Evolutionary conservation across 2,888 invertebrate species (phyloP).

Genomic region (Sesamia inferens): DNA sequence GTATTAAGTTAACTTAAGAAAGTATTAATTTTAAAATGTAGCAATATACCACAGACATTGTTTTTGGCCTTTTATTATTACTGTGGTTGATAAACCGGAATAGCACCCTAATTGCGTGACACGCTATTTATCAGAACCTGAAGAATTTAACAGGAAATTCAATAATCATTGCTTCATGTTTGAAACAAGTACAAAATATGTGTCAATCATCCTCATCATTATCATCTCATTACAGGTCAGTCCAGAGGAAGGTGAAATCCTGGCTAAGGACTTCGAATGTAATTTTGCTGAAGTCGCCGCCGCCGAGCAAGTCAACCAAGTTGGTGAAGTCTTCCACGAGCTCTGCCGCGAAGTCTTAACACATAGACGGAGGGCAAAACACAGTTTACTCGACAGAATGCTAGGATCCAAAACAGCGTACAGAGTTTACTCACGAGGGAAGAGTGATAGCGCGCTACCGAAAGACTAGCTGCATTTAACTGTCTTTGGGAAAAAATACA

Average conservation of each 20-base stretch:
- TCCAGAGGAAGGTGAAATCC: slow-evolving; percentile 96
- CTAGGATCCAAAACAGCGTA: slow-evolving; percentile 93
- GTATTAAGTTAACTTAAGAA: too few relatives aligned
- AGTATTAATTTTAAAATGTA: too few relatives aligned
- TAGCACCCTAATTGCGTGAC: background rate
- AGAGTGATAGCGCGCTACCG: slow-evolving; percentile 96
- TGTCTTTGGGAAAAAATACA: slow-evolving; percentile 32
- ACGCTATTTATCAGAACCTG: background rate
- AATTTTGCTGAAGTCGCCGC: slow-evolving; percentile 96
- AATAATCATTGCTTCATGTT: background rate
- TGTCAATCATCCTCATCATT: background rate
- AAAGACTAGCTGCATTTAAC: slow-evolving; percentile 91
- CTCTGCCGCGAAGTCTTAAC: slow-evolving; percentile 95
- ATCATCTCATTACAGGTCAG: slow-evolving; percentile 89
- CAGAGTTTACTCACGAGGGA: slow-evolving; percentile 94
- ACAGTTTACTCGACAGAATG: slow-evolving; percentile 95
- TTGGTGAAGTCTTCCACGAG: slow-evolving; percentile 96
- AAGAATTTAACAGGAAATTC: background rate
- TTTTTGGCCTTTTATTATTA: too few relatives aligned
- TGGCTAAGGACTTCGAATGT: slow-evolving; percentile 97
- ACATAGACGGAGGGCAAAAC: slow-evolving; percentile 95
- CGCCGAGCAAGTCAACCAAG: slow-evolving; percentile 96
- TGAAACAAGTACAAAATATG: background rate
- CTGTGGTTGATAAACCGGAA: background rate
- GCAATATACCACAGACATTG: background rate